phyloP scores from a whole-genome alignment of 2,113 vertebrate species.

The Coracopsis vasa region DNA sequence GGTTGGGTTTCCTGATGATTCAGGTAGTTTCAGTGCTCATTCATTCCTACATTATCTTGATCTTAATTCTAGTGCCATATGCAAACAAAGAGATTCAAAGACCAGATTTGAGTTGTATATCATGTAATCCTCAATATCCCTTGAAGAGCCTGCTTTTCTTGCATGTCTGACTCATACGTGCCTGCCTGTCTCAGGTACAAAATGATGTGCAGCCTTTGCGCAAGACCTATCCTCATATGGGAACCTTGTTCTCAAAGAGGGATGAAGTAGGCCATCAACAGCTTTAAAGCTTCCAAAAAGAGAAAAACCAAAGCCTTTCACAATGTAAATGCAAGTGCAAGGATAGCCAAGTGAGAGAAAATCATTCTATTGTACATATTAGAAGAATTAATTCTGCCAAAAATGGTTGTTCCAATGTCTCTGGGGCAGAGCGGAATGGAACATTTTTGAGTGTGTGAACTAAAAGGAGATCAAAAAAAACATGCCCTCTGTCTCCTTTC shows the following conservation, averaged over 20 bases:
- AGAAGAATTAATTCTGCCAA: background rate
- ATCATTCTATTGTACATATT: background rate
- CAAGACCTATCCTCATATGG: background rate
- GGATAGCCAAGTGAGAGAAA: background rate
- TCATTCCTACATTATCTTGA: slow-evolving; percentile 24
- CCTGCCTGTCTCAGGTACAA: background rate
- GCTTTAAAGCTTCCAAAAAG: background rate
- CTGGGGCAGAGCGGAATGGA: background rate
- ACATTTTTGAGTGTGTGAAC: background rate
- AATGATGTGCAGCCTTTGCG: background rate
- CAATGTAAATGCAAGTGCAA: background rate
- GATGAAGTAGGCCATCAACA: background rate
- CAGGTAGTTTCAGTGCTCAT: background rate
- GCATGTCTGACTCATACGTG: background rate
- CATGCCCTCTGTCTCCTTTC: background rate
- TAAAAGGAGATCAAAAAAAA: background rate
- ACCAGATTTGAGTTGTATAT: background rate
- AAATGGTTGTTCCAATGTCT: background rate
- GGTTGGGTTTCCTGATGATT: background rate
- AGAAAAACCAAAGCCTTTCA: background rate
- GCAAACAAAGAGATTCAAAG: slow-evolving; percentile 16
- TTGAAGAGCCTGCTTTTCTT: slow-evolving; percentile 37
- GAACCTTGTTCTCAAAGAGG: background rate
- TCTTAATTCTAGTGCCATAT: background rate
- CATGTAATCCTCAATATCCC: background rate